Base-by-base conservation (phyloP, 2,113 vertebrate genomes). In the Paradisaea rubra region DNA sequence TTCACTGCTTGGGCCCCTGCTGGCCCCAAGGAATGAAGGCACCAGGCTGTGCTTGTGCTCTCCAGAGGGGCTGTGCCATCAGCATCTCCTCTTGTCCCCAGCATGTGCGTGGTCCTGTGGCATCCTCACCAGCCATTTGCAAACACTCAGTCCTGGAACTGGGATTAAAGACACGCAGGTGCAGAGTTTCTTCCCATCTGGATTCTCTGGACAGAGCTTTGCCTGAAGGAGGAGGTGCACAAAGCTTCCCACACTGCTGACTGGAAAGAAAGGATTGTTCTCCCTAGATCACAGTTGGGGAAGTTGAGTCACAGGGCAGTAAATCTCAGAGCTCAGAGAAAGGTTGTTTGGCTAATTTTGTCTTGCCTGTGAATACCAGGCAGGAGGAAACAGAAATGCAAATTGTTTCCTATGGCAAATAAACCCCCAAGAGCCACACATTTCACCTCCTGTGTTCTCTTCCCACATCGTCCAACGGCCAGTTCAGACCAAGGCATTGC, bases 51-150 rank as follows among this genome's bases (percentile, higher is more conserved):
- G 44, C 39, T 69, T 56, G 54, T 73, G 41, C 33, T 82, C 18
- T 68, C 28, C 49, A 23, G 39, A 85, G 57, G 71, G 81, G 54
- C 65, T 82, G 56, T 41, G 31, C 42, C 41, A 37, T 23, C 69
- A 85, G 37, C 74, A 74, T 54, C 47, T 88, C n/a, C 41, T 70
- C 47, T 6, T 24, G 28, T 59, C 52, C 49, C 71, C 76, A 86
- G 65, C 42, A 33, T 2, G 0, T 54, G 33, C 39, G 2, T 8
- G 12, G 20, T 39, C 52, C 57, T 50, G 0, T 8, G 73, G 10
- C 59, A n/a, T 4, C 8, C 10, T 61, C 65, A 37, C 35, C 66
- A 76, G 47, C 15, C 24, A 16, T 23, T 3, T 78, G 60, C 56
- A 47, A 87, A 30, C n/a, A 28, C 52, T 72, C 2, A 1, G 15